Percentiles rank a stretch among this genome's conserved stretches.
These are phyloP conservation scores for Metopia argyrocephala DNA, from an alignment of 2,888 invertebrate species.

Conservation along the genomic window DNA sequence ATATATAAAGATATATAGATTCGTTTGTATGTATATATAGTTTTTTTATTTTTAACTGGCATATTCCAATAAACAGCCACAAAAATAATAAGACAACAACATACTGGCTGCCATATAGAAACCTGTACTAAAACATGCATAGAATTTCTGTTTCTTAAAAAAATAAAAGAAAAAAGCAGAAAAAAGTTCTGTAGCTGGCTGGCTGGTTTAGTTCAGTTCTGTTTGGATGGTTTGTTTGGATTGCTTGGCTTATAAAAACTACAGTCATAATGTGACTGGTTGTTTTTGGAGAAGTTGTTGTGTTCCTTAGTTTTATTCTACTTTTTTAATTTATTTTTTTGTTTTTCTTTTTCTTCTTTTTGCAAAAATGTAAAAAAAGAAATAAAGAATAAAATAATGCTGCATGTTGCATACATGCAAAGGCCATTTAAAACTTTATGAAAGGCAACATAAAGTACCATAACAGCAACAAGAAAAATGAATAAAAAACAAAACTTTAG, in stretches of 20 bases:
- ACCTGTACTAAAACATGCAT: slow-evolving; percentile 61
- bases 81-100: slow-evolving; percentile 20
- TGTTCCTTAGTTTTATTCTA: slow-evolving; percentile 40
- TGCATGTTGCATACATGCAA: slow-evolving; percentile 63
- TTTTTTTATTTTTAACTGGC: slow-evolving; percentile 40
- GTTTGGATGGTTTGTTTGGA: slow-evolving; percentile 9
- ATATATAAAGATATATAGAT: slow-evolving; percentile 35
- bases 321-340: background rate
- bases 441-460: slow-evolving; percentile 44
- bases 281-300: slow-evolving; percentile 49
- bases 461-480: background rate
- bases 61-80: slow-evolving; percentile 48
- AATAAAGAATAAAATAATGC: slow-evolving; percentile 45
- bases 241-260: background rate
- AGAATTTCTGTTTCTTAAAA: slow-evolving; percentile 49
- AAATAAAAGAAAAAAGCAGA: background rate
- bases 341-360: slow-evolving; percentile 27
- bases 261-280: slow-evolving; percentile 40
- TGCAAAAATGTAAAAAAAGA: slow-evolving; percentile 9
- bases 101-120: slow-evolving; percentile 41
- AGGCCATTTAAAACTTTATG: slow-evolving; percentile 61
- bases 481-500: slow-evolving; percentile 53
- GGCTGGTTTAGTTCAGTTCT: slow-evolving; percentile 9
- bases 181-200: slow-evolving; percentile 41
- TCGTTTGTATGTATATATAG: too few species aligned